These are phyloP conservation scores for Coptotermes formosanus DNA, from an alignment of 1,140 invertebrate species.

Conservation along the genomic window DNA sequence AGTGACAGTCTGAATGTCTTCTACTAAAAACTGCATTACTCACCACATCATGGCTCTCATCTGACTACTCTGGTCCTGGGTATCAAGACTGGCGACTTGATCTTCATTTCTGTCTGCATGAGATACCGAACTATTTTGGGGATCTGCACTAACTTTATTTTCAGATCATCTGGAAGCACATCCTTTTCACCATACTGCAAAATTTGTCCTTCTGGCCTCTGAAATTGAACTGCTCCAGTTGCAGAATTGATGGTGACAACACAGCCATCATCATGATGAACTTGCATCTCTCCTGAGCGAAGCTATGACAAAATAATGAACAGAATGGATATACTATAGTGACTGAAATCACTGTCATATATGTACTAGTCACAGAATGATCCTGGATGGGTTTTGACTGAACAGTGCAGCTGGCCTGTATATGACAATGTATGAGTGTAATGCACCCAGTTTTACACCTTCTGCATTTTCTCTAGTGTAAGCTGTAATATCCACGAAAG, in stretches of 20 bases:
- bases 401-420: too few relatives aligned
- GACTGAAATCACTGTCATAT: too few relatives aligned
- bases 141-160: not conserved
- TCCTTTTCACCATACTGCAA: not conserved
- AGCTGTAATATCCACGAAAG: too few relatives aligned
- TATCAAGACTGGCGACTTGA: not conserved
- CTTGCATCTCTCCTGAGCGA: slow-evolving; percentile 20
- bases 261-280: slow-evolving; percentile 16
- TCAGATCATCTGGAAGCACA: not conserved
- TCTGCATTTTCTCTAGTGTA: too few relatives aligned
- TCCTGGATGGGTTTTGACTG: too few relatives aligned
- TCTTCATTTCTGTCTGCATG: slow-evolving; percentile 6
- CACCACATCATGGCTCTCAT: not conserved
- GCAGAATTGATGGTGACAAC: not conserved
- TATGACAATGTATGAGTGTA: too few relatives aligned
- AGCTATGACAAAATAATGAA: slow-evolving; percentile 11
- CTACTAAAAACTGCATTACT: too few relatives aligned
- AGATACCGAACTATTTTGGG: slow-evolving; percentile 17
- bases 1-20: too few relatives aligned
- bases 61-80: not conserved
- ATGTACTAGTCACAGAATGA: too few relatives aligned
- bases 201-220: not conserved
- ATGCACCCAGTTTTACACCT: too few relatives aligned
- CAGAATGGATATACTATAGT: too few relatives aligned
- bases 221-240: not conserved